These are phyloP conservation scores for Drosophila arawakana DNA, from an alignment of 1,140 invertebrate genomes.

Conservation along the genomic window DNA sequence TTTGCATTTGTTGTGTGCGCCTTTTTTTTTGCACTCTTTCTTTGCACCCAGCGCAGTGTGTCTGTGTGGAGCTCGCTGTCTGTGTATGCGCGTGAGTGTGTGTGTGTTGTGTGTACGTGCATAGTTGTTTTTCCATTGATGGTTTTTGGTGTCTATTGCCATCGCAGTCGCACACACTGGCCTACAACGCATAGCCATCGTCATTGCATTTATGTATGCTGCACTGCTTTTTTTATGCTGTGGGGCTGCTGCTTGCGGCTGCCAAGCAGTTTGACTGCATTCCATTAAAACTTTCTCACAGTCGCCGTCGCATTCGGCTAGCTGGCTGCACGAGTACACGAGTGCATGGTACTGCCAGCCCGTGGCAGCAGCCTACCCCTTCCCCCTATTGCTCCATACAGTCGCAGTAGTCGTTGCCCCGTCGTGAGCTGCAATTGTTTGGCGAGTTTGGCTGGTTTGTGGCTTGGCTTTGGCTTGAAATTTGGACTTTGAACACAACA, in stretches of 20 bases:
- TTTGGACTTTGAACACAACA: constrained; percentile 73
- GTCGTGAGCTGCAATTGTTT: constrained; percentile 72
- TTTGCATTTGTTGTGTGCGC: constrained; percentile 33
- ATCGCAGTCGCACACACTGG: constrained; percentile 46
- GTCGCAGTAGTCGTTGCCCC: constrained; percentile 39
- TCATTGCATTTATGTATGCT: constrained; percentile 72
- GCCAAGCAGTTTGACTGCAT: constrained; percentile 83
- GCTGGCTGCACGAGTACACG: constrained; percentile 23
- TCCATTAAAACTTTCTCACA: constrained; percentile 85
- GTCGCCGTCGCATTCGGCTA: constrained; percentile 77
- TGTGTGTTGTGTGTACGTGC: constrained; percentile 33
- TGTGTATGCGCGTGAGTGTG: constrained; percentile 13
- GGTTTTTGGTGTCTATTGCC: constrained; percentile 63
- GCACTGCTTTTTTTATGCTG: constrained; percentile 52
- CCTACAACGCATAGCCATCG: constrained; percentile 16
- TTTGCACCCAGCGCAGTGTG: constrained; percentile 44
- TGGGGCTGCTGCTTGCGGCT: constrained; percentile 50
- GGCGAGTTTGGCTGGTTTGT: constrained; percentile 77
- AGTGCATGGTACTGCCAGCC: constrained; percentile 56
- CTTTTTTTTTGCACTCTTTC: constrained; percentile 54
- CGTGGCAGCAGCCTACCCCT: constrained; percentile 21
- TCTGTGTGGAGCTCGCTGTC: constrained; percentile 13
- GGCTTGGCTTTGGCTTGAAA: constrained; percentile 54
- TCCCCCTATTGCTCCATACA: neutral
- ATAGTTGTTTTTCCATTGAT: constrained; percentile 81